Evolutionary conservation across 2,113 vertebrate genomes (phyloP).

Genomic region (Phalacrocorax pelagicus): DNA sequence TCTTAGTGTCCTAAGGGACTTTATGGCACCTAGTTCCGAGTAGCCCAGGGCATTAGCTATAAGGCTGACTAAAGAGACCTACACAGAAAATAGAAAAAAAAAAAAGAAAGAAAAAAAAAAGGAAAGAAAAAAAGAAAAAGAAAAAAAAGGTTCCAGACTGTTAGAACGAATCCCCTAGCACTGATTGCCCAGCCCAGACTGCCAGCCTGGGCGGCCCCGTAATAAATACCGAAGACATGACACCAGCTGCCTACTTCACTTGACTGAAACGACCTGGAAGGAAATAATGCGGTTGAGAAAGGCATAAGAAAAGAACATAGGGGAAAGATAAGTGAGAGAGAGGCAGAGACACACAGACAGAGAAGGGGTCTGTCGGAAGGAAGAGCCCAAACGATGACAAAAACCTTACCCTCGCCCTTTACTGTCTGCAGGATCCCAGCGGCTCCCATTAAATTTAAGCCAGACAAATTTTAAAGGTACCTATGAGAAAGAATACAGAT

Average conservation of each 20-base stretch:
- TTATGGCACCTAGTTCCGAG: conserved; percentile 99
- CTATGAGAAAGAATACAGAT: conserved; percentile 99
- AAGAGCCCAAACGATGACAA: conserved; percentile 92
- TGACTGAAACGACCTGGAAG: conserved; percentile 96
- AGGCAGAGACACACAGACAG: conserved; percentile 81
- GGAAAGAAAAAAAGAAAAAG: conserved; percentile 84
- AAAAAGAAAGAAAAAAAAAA: conserved; percentile 79
- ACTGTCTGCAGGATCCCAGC: conserved; percentile 86
- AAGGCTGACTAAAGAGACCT: conserved; percentile 99
- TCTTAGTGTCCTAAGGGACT: conserved; percentile 99
- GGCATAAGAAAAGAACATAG: conserved; percentile 70
- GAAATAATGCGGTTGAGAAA: conserved; percentile 91
- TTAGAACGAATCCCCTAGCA: conserved; percentile 94
- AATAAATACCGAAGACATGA: conserved; percentile 72
- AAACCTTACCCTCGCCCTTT: conserved; percentile 98
- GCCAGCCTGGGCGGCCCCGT: conserved; percentile 62
- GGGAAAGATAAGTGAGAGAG: conserved; percentile 71
- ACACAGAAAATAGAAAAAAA: conserved; percentile 95
- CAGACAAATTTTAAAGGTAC: conserved; percentile 98
- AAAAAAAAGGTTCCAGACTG: conserved; percentile 97
- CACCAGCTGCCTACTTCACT: conserved; percentile 86
- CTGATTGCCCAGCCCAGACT: conserved; percentile 81
- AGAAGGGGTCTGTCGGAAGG: conserved; percentile 77
- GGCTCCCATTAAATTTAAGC: conserved; percentile 97
- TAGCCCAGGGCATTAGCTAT: conserved; percentile 99